Conservation (phyloP, 2,797 vertebrate genomes). For the Chelon auratus region DNA sequence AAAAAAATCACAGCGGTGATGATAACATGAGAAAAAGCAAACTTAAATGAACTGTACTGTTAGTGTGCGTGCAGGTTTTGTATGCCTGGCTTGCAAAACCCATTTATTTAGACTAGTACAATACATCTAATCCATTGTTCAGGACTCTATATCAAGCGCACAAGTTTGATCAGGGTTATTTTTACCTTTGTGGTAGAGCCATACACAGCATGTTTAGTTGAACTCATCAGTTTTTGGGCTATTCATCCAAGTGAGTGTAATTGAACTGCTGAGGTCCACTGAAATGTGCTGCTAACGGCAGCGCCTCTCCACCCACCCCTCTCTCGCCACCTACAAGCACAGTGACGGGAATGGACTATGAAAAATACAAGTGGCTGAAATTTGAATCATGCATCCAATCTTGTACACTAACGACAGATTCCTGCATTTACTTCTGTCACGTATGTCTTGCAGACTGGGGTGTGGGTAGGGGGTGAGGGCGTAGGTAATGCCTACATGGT, state of each 20-base stretch:
- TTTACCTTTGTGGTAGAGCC: conserved; percentile 20
- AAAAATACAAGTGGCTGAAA: conserved; percentile 59
- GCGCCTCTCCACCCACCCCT: conserved; percentile 13
- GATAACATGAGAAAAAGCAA: background rate
- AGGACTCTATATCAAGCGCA: conserved; percentile 20
- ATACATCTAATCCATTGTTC: conserved; percentile 19
- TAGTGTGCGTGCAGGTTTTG: background rate
- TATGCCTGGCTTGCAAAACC: background rate
- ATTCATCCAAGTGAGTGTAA: conserved; percentile 58
- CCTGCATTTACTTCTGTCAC: conserved; percentile 55
- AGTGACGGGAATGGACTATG: conserved; percentile 50
- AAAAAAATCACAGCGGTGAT: background rate
- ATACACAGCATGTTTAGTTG: conserved; percentile 17
- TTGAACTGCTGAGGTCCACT: conserved; percentile 48
- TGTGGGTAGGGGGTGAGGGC: conserved; percentile 3
- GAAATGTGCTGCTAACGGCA: conserved; percentile 50
- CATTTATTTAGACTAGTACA: conserved; percentile 25
- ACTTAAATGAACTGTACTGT: background rate
- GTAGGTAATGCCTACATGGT: conserved; percentile 50
- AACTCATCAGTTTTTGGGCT: conserved; percentile 44
- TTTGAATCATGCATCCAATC: conserved; percentile 60
- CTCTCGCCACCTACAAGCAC: background rate
- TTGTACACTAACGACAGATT: conserved; percentile 50
- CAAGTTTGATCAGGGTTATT: conserved; percentile 28
- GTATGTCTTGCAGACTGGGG: conserved; percentile 19